Percentiles rank a stretch among this genome's conserved stretches.
Conservation (phyloP, 2,797 vertebrate genomes). For the Phoeniculus purpureus region DNA sequence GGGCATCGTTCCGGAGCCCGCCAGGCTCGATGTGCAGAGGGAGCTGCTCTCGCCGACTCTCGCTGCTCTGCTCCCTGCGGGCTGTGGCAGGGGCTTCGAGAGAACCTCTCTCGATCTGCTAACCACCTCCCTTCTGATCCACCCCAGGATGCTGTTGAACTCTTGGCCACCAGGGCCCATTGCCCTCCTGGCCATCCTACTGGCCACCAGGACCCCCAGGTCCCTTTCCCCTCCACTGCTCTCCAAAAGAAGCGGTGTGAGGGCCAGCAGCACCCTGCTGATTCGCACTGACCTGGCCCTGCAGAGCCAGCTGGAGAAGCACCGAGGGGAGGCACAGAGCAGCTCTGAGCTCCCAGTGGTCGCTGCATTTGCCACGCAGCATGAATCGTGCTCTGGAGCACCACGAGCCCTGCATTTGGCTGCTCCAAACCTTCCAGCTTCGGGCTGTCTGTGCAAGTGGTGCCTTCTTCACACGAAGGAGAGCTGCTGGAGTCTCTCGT, state of each 20-base stretch:
- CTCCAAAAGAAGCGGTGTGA: neutral
- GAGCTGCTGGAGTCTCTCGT: neutral
- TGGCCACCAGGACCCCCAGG: no score
- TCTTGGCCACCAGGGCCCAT: no score
- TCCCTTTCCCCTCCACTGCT: no score
- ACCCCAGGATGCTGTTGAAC: no score
- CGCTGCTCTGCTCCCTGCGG: fast-evolving
- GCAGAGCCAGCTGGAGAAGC: neutral
- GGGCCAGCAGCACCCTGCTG: fast-evolving
- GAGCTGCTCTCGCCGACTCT: fast-evolving
- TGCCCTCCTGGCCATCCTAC: no score
- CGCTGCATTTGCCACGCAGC: fast-evolving
- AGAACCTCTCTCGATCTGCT: no score
- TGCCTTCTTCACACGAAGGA: neutral
- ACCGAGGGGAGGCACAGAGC: neutral
- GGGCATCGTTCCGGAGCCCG: neutral
- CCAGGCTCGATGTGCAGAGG: fast-evolving
- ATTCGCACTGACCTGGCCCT: fast-evolving
- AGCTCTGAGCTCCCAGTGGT: neutral
- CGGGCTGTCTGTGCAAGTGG: neutral
- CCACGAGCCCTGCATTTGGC: neutral
- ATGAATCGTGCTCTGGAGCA: fast-evolving
- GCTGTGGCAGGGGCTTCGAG: fast-evolving
- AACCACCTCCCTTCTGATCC: no score
- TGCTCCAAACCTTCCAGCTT: neutral